Evolutionary conservation across 2,113 vertebrate species (phyloP), one percentile per base, ranked within the genome.

Genomic region (Holacanthus passer): DNA sequence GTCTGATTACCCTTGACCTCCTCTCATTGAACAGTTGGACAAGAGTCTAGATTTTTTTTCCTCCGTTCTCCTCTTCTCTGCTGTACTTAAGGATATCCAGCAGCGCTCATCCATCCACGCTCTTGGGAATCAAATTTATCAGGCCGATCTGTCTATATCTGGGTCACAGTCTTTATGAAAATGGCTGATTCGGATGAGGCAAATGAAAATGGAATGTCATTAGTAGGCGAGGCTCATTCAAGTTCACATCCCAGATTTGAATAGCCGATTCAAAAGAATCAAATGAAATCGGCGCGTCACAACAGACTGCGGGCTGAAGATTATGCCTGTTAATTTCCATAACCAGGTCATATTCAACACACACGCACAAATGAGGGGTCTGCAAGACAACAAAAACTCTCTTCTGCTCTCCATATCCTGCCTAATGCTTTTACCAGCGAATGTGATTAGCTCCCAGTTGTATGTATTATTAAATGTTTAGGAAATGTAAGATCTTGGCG

Each of bases 161-260:
- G 84, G 90, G 87, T 88, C 87, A 87, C 77, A 41, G 80, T 70
- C 80, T 83, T 90, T 63, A 89, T 89, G 85, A 78, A 78, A 90
- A 63, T 45, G 81, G 58, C 58, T 71, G 79, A 89, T 91, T 84
- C n/a, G 17, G 55, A 79, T 45, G 60, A 77, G 29, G 69, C 79
- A 27, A 82, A 76, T 81, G 74, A 55, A 79, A 87, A 68, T 66
- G 77, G 76, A 75, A 79, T 62, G 85, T 74, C 89, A 86, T 89
- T 90, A 88, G 86, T n/a, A 80, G 78, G 59, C 62, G 10, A 56
- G 62, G 32, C 52, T 88, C 75, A 76, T 90, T 91, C 78, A 45
- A 73, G 59, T 68, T 80, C 82, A 47, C 59, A 58, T 78, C 53
- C 64, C 62, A 67, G 64, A 89, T 89, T 83, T 87, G 59, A 88